Base-by-base conservation (phyloP, 2,113 vertebrate species). In the Cavia porcellus region DNA sequence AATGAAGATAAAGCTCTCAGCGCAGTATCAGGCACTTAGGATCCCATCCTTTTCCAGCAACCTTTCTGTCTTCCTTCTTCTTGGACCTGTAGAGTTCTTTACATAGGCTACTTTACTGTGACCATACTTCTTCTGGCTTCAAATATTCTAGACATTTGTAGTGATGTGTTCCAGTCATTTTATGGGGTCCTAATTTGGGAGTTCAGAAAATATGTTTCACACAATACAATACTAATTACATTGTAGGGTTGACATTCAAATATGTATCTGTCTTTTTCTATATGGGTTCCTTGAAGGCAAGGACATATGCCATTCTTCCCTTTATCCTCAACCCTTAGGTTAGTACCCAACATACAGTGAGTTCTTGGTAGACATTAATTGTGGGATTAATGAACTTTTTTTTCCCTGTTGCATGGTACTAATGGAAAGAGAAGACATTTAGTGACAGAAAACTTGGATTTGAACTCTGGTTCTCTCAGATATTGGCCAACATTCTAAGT, bases 381-480 rank as follows among this genome's bases (percentile, higher is more conserved):
- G 45, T 90, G 66, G 70, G 92, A 79, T 42, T 12, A 77, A 92
- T 52, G 38, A 68, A 70, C 6, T 6, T 5, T 57, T 83, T 87
- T 50, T 7, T 57, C 25, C 59, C 52, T 64, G 10, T 83, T 47
- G 59, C 15, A 75, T 55, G 83, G 72, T 61, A 4, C 1, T 7
- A 61, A 12, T 82, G 20, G 35, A 89, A 79, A 86, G 52, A 81
- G 7, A 95, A 79, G 64, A 86, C 45, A 86, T 59, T 90, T 64
- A 13, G 22, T 7, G 25, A 12, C 86, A 89, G 45, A 50, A 62
- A 89, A 62, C 57, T 74, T 87, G 42, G 14, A 68, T 81, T 80
- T 94, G 47, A 88, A 80, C 22, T 45, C 72, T 89, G 12, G 25
- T 91, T 94, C 72, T 93, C 50, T 59, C 35, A 83, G 47, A 82